Base-by-base conservation (phyloP, 2,113 vertebrate genomes). In the Recurvirostra avosetta region DNA sequence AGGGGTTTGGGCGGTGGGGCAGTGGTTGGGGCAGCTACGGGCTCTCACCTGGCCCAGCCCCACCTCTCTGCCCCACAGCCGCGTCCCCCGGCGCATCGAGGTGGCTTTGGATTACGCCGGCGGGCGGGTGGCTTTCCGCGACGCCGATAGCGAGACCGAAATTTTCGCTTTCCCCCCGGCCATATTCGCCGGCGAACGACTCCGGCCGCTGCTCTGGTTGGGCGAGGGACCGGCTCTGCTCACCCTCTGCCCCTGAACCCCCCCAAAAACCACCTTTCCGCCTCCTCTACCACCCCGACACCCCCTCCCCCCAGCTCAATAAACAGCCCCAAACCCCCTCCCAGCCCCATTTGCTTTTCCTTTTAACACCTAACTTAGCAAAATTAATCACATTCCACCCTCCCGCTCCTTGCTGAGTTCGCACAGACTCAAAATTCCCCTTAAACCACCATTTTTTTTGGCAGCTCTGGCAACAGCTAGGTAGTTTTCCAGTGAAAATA, bases 81-180 rank as follows among this genome's bases (percentile, higher is more conserved):
- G 2, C 10, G 12, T 40, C 5, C 32, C 75, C 30, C 0, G 6
- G 15, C 0, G 4, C 21, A 36, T 70, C 0, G 4, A 74, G 59
- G 29, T 68, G 78, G 29, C 55, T n/a, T 11, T 91, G 88, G 66
- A 84, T 52, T 68, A 56, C 0, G 0, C 53, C 1, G 26, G 49
- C 0, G 15, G 72, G 41, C 0, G 0, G 4, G 55, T 74, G 73
- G 34, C 43, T 52, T 88, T 92, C 49, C 0, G 0, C 4, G 38
- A 38, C 38, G 38, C 38, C 38, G 38, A 38, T 38, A 38, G 38
- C 38, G 38, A 9, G 38, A 38, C 38, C 38, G 38, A 38, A 38
- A 38, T n/a, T 3, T 83, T 84, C 22, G 3, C 11, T 8, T 75
- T 88, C 7, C 18, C 61, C 21, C 47, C 4, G 0, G 20, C 59